Percentiles rank a stretch among this genome's conserved stretches.
Evolutionary conservation across 2,113 vertebrate genomes (phyloP).

Genomic region (Sitta europaea): DNA sequence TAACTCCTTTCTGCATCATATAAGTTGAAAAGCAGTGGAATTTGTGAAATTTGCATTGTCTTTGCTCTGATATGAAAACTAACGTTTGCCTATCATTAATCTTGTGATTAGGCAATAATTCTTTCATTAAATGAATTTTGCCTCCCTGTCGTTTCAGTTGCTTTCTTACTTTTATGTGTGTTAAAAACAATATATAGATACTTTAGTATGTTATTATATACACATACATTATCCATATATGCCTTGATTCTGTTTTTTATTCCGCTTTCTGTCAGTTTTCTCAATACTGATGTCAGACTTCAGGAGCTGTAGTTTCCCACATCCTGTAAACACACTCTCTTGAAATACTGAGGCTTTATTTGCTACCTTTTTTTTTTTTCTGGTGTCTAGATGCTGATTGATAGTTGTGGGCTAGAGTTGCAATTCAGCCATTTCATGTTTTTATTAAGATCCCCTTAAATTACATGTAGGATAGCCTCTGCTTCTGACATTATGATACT

Average conservation of each 20-base stretch:
- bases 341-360: not conserved
- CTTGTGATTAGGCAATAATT: not conserved
- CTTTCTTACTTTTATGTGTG: not conserved
- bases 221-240: not conserved
- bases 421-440: not conserved
- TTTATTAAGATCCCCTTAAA: no score
- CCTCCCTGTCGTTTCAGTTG: not conserved
- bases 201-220: not conserved
- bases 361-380: not conserved
- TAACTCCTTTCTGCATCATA: not conserved
- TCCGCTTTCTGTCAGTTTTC: not conserved
- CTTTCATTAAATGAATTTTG: not conserved
- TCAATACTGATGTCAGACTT: not conserved
- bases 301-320: not conserved
- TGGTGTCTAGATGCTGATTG: not conserved
- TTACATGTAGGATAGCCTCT: not conserved
- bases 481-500: not conserved
- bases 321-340: not conserved
- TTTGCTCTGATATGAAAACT: not conserved
- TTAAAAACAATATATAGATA: not conserved
- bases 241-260: not conserved
- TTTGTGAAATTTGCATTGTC: not conserved
- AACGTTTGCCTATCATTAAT: not conserved
- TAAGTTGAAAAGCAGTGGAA: not conserved
- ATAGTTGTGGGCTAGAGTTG: not conserved